Base-by-base conservation (phyloP, 1,140 invertebrate species). In the Zaprionus nigranus region DNA sequence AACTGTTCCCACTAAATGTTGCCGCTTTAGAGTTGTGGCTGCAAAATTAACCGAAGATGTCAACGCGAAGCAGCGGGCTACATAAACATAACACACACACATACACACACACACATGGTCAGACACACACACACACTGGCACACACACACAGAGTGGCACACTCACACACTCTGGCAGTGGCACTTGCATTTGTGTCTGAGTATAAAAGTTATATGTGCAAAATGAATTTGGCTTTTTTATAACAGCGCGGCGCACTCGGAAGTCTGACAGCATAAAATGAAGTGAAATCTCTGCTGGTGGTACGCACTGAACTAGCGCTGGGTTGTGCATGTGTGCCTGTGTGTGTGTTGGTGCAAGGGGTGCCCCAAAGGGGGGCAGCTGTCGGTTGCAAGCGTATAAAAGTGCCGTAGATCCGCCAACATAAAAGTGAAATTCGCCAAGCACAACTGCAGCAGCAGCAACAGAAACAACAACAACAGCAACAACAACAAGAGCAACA, bases 161-260 rank as follows among this genome's bases (percentile, higher is more conserved):
- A 40, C 38, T n/a, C 22, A 36, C 53, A 62, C 15, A 28, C 30
- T 36, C n/a, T 51, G 17, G 38, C 28, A 7, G 30, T 34, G 30
- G 30, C 51, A 40, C 51, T 20, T 54, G 46, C 60, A 53, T 49
- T 22, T 60, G 56, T 59, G 51, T 26, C 46, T 22, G 75, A 24
- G 71, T 66, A 67, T 60, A 85, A 78, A 84, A 83, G 79, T 84
- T 84, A 85, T 81, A 81, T 84, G 84, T 75, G 82, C 70, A 87
- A 88, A 87, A 88, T 88, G 84, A 88, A 90, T 88, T 90, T 88
- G 84, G 84, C 84, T 90, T 88, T 90, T 90, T 88, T 90, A 90
- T 75, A 75, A 75, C 73, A 71, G 59, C 69, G 63, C 73, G 80
- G 77, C 75, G 65, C 85, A 84, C 84, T 88, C 84, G 84, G 84